Evolutionary conservation across 1,140 invertebrate genomes (phyloP).

Genomic region (Gonioctena quinquepunctata): DNA sequence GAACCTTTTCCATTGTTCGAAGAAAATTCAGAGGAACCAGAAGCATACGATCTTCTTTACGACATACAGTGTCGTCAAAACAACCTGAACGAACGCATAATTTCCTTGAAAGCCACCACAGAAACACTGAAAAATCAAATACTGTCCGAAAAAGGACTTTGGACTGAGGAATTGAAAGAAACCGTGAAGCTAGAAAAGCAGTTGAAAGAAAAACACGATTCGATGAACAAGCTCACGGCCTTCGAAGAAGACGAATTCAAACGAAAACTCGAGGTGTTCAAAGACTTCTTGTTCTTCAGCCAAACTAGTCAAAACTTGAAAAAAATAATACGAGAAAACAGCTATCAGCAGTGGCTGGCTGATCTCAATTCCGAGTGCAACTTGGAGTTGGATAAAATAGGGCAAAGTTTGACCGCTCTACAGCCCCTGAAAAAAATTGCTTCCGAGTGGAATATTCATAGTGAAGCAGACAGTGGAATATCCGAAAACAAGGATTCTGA

Average conservation of each 20-base stretch:
- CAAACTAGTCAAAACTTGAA: not conserved
- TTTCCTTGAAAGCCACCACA: slow-evolving; percentile 2
- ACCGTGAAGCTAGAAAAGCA: not conserved
- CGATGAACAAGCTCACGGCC: not conserved
- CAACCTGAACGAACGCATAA: not conserved
- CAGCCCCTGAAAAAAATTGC: slow-evolving; percentile 10
- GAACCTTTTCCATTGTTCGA: not conserved
- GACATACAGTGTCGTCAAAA: not conserved
- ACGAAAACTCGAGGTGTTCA: slow-evolving; percentile 7
- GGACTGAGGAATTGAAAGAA: not conserved
- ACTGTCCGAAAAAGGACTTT: not conserved
- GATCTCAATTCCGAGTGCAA: not conserved
- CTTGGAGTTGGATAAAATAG: not conserved
- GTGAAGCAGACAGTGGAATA: not conserved
- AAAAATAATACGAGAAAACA: not conserved
- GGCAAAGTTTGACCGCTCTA: not conserved
- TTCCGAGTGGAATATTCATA: not conserved
- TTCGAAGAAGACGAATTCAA: not conserved
- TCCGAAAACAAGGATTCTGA: not conserved
- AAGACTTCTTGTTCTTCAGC: slow-evolving; percentile 6
- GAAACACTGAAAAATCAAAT: slow-evolving; percentile 1
- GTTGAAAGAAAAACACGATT: slow-evolving; percentile 2
- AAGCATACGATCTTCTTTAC: not conserved
- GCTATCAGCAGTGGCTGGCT: slow-evolving; percentile 1
- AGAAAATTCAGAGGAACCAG: not conserved